phyloP scores from a whole-genome alignment of 2,113 vertebrate species.

The Helogale parvula region DNA sequence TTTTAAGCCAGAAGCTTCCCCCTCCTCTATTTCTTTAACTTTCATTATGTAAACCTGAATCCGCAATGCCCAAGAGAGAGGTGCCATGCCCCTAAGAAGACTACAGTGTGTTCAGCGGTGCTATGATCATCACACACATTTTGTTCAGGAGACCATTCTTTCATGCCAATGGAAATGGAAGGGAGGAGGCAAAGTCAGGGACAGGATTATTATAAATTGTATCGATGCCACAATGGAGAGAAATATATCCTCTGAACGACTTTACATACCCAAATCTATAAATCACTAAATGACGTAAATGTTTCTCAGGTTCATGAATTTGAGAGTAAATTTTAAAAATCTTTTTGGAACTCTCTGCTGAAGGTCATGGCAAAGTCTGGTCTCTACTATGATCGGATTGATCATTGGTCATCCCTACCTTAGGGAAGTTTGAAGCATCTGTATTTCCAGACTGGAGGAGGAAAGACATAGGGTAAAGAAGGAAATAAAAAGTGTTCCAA shows the following conservation, averaged over 20 bases:
- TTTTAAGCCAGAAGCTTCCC: background rate
- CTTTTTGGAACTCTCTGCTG: background rate
- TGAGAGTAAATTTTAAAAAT: background rate
- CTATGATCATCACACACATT: background rate
- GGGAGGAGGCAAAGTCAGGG: background rate
- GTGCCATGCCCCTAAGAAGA: background rate
- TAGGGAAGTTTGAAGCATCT: background rate
- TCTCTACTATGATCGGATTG: background rate
- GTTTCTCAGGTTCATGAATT: background rate
- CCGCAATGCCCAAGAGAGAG: background rate
- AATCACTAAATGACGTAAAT: background rate
- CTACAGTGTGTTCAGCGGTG: background rate
- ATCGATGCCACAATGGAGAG: background rate
- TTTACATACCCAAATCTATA: background rate
- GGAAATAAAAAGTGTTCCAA: background rate
- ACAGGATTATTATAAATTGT: background rate
- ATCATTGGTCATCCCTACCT: background rate
- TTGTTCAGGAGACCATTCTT: background rate
- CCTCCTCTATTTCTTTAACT: background rate
- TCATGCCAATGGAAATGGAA: background rate
- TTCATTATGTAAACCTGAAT: background rate
- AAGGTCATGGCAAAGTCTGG: background rate
- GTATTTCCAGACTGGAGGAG: background rate
- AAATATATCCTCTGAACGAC: background rate
- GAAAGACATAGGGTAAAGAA: background rate